Base-by-base conservation (phyloP, 2,888 invertebrate genomes). In the Melinaea marsaeus region DNA sequence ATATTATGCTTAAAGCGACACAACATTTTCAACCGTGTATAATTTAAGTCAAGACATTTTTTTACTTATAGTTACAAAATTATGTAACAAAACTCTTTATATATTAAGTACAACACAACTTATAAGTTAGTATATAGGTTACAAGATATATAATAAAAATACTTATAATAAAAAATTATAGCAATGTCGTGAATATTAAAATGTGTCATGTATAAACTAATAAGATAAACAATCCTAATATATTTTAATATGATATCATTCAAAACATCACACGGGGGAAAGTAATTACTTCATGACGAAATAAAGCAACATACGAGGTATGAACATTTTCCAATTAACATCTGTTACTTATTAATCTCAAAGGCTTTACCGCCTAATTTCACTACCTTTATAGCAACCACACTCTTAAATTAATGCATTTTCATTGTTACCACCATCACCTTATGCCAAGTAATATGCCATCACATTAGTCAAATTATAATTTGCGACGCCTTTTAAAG, bases 251-350 rank as follows among this genome's bases (percentile, higher is more conserved):
- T 51, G 2, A 51, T 51, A 51, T 51, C 32, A 32, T 32, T 51
- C 22, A 22, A 22, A 0, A 51, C 32, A 32, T 3, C 9, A 32
- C 1, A 32, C 9, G 9, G 9, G 9, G 3, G 51, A 51, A 51
- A 7, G 51, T 51, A 51, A 51, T 51, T 51, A 51, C n/a, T 32
- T 51, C 51, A n/a, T 34, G 58, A 61, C 56, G 51, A 61, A 42
- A 56, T 59, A 51, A 34, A 61, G 45, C 51, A 22, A 45, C 56
- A 61, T 42, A 60, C 60, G 66, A 61, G 58, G 60, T 66, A 68
- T 66, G 65, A 66, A 68, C 61, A 68, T 66, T 68, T 66, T 66
- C 61, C 68, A 68, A 68, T 66, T 68, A 68, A 62, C 63, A 63
- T 65, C 60, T 57, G 60, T 64, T 58, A 57, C 56, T 59, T 60